Base-by-base conservation (phyloP, 2,888 invertebrate species). In the Rotaria socialis region DNA sequence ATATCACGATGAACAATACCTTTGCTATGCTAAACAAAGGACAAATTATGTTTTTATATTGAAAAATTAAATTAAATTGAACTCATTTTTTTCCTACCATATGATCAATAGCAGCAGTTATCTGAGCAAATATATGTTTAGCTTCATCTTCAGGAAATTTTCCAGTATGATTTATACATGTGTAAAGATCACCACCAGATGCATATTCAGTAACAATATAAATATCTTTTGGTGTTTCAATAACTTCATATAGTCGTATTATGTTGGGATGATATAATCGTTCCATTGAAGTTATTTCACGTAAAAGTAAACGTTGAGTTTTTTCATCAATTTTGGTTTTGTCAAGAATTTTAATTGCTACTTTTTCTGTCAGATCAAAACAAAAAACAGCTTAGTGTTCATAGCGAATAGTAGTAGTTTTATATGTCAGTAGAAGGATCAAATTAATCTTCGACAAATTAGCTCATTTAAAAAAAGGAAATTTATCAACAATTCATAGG, bases 131-230 rank as follows among this genome's bases (percentile, higher is more conserved):
- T 50, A 94, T 91, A 47, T 92, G 92, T 89, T 93, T 93, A 27
- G 94, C 94, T 88, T 94, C 93, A 43, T 91, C 90, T 90, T 95
- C 95, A 16, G 92, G 91, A 88, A 94, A 91, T 88, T 93, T 93
- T 27, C 94, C 94, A 87, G 93, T 93, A 88, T 93, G 93, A 84
- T 94, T 94, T 87, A 95, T 93, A 89, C 93, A 93, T 89, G 94
- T 93, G 91, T 94, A 94, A 41, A 95, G 91, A 89, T 95, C 95
- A 41, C 95, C 95, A 10, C 94, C 94, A 47, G 93, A 92, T 50
- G 94, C 94, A 91, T 94, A 94, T 90, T 95, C 95, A 91, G 94
- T 93, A 85, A 94, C 93, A 89, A 95, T 92, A 91, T 94, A 94
- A 50, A 94, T 93, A 88, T 94, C 93, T 67, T 94, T 93, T 88